These are phyloP conservation scores for Crepidodera aurea DNA, from an alignment of 2,888 invertebrate genomes.

Conservation along the genomic window DNA sequence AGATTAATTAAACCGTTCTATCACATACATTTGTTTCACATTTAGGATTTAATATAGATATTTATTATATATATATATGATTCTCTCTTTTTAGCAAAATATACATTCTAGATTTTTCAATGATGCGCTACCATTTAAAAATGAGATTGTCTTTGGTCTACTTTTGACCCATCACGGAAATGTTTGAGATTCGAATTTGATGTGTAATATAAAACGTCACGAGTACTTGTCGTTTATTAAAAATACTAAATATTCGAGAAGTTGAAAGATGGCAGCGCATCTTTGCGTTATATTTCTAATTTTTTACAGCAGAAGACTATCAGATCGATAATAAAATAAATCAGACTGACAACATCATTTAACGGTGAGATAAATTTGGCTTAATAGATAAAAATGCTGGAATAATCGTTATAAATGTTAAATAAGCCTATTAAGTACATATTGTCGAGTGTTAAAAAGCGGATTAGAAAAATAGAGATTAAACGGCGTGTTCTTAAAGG, in stretches of 20 bases:
- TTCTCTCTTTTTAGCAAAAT: conserved; percentile 39
- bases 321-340: not conserved
- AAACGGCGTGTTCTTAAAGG: too few relatives aligned
- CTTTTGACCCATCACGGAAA: too few relatives aligned
- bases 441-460: not conserved
- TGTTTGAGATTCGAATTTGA: too few relatives aligned
- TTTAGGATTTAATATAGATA: conserved; percentile 21
- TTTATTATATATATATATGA: conserved; percentile 23
- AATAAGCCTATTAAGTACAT: conserved; percentile 13
- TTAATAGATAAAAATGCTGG: not conserved
- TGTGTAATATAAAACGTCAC: too few relatives aligned
- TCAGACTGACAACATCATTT: not conserved
- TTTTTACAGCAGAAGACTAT: conserved; percentile 20
- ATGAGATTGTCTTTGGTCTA: too few relatives aligned
- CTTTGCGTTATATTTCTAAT: not conserved
- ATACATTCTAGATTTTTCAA: conserved; percentile 25
- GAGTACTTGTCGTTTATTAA: too few relatives aligned
- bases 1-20: conserved; percentile 36
- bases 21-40: conserved; percentile 33
- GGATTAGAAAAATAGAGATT: not conserved
- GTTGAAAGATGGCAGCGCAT: not conserved
- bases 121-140: not conserved
- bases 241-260: too few relatives aligned
- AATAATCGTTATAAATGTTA: not conserved
- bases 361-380: not conserved